Evolutionary conservation across 1,140 invertebrate genomes (phyloP).

Genomic region (Drosophila azteca): DNA sequence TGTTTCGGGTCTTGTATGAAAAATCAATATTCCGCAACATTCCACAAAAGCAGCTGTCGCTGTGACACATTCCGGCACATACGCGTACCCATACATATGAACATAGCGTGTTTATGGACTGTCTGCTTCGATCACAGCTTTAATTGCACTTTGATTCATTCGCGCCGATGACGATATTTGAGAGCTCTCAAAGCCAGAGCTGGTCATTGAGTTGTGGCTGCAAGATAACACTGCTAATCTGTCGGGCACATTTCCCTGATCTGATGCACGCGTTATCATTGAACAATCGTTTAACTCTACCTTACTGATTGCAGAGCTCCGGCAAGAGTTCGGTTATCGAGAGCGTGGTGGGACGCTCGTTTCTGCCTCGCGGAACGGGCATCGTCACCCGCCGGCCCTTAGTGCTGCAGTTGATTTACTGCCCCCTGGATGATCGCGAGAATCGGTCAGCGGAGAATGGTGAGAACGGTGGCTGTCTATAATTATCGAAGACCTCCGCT

Average conservation of each 20-base stretch:
- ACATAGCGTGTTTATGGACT: slow-evolving; percentile 7
- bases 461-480: slow-evolving; percentile 76
- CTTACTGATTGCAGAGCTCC: slow-evolving; percentile 91
- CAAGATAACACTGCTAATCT: slow-evolving; percentile 38
- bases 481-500: not conserved
- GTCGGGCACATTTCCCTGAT: slow-evolving; percentile 33
- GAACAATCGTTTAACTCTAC: slow-evolving; percentile 3
- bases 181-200: not conserved
- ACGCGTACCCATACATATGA: slow-evolving; percentile 21
- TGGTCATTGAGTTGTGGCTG: not conserved
- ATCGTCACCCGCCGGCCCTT: slow-evolving; percentile 98
- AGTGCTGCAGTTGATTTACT: slow-evolving; percentile 96
- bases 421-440: slow-evolving; percentile 94
- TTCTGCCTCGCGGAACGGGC: slow-evolving; percentile 97
- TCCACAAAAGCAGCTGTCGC: slow-evolving; percentile 57
- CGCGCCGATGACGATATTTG: slow-evolving; percentile 6
- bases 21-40: slow-evolving; percentile 64
- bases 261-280: slow-evolving; percentile 31
- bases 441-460: slow-evolving; percentile 93
- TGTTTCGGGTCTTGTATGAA: slow-evolving; percentile 33
- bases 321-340: slow-evolving; percentile 99
- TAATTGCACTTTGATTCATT: slow-evolving; percentile 50
- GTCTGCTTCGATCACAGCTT: slow-evolving; percentile 11
- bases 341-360: slow-evolving; percentile 98
- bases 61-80: slow-evolving; percentile 68